A percentile compares a stretch with the other conserved stretches of the same genome.
Conservation (phyloP, 2,888 invertebrate species). For the Cheilosia soror region DNA sequence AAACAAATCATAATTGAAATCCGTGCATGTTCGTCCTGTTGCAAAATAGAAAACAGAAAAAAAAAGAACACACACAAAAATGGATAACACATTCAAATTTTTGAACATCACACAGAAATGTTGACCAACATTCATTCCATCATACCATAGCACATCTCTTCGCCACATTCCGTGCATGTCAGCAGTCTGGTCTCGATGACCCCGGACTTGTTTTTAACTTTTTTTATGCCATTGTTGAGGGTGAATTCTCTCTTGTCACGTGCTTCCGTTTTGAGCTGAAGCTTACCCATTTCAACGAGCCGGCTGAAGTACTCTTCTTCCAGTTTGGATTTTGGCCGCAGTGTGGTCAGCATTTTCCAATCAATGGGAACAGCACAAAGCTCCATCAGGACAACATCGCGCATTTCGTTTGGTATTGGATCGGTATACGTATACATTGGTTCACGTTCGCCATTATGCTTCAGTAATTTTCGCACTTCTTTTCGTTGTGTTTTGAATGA, state of each 20-base stretch:
- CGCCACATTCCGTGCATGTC: conserved; percentile 92
- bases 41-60: conserved; percentile 12
- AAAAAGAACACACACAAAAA: conserved; percentile 26
- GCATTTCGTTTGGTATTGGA: conserved; percentile 93
- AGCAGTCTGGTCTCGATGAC: conserved; percentile 91
- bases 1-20: conserved; percentile 83
- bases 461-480: conserved; percentile 86
- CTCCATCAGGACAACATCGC: conserved; percentile 84
- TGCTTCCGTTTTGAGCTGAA: conserved; percentile 89
- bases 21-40: conserved; percentile 81
- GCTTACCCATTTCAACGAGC: conserved; percentile 92
- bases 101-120: conserved; percentile 67
- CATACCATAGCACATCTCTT: conserved; percentile 92
- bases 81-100: conserved; percentile 58
- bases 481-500: conserved; percentile 90
- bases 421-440: conserved; percentile 85
- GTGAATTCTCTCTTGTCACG: conserved; percentile 88
- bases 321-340: conserved; percentile 91
- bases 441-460: conserved; percentile 81
- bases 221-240: conserved; percentile 88
- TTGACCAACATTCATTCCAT: conserved; percentile 67
- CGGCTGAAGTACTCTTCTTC: conserved; percentile 96
- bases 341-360: conserved; percentile 96
- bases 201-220: conserved; percentile 92
- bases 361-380: conserved; percentile 93